These are phyloP conservation scores for Tryphoninae sp. DNA, from an alignment of 2,888 invertebrate species.

Conservation along the genomic window DNA sequence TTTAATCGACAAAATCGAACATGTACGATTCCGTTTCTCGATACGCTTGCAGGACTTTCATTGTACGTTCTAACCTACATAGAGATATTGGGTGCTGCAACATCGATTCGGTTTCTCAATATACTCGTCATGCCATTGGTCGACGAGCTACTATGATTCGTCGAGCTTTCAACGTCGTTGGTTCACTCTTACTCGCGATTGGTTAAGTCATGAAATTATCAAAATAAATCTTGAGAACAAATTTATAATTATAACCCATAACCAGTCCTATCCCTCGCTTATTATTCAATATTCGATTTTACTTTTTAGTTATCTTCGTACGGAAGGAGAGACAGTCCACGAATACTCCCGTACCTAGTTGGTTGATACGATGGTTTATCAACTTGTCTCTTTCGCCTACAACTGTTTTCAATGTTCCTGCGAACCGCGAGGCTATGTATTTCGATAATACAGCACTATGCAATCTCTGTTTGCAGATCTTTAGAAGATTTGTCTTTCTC, in stretches of 20 bases:
- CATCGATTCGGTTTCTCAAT: neutral
- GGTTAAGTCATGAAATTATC: neutral
- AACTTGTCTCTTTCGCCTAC: constrained; percentile 3
- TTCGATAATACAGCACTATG: constrained; percentile 18
- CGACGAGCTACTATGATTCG: neutral
- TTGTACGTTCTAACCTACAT: neutral
- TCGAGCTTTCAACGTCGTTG: neutral
- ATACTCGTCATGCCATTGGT: neutral
- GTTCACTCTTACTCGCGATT: neutral
- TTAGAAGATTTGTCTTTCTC: constrained; percentile 27
- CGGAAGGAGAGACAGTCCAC: neutral
- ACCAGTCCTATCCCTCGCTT: neutral
- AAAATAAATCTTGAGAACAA: neutral
- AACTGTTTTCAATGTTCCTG: constrained; percentile 6
- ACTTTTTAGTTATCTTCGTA: neutral
- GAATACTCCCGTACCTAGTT: neutral
- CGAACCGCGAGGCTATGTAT: neutral
- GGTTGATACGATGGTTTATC: constrained; percentile 13
- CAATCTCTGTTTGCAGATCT: constrained; percentile 29
- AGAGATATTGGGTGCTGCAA: neutral
- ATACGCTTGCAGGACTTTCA: neutral
- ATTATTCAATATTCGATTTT: neutral
- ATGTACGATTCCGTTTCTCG: too few species aligned
- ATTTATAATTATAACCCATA: neutral
- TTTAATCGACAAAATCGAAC: too few species aligned